These are phyloP conservation scores for Idaea aversata DNA, from an alignment of 2,888 invertebrate species.

Conservation along the genomic window DNA sequence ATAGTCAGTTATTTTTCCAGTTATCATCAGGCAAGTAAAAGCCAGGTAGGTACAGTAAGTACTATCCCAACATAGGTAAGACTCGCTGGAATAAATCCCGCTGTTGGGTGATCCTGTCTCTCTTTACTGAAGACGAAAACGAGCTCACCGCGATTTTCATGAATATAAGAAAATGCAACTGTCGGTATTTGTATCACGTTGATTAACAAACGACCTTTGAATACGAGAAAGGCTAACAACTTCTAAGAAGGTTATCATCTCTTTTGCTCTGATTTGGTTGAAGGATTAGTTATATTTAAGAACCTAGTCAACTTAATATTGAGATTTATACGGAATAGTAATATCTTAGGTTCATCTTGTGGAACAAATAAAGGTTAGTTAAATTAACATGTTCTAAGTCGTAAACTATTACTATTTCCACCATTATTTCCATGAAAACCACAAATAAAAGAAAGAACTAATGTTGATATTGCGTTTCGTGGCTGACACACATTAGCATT, in stretches of 20 bases:
- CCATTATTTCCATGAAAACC: neutral
- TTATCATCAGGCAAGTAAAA: neutral
- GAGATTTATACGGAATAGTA: neutral
- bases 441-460: neutral
- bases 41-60: neutral
- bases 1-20: neutral
- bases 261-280: neutral
- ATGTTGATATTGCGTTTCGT: slow-evolving; percentile 10
- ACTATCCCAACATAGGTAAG: neutral
- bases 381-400: neutral
- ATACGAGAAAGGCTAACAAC: slow-evolving; percentile 19
- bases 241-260: neutral
- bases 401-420: neutral
- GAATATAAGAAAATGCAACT: slow-evolving; percentile 70
- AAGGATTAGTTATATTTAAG: neutral
- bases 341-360: neutral
- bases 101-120: slow-evolving; percentile 60
- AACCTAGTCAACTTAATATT: neutral
- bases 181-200: slow-evolving; percentile 41
- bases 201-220: slow-evolving; percentile 21
- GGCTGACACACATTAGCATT: slow-evolving; percentile 10
- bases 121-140: slow-evolving; percentile 47
- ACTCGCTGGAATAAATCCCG: slow-evolving; percentile 22
- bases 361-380: neutral
- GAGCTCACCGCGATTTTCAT: slow-evolving; percentile 59